Percentiles rank a stretch among this genome's conserved stretches.
Conservation (phyloP, 2,888 invertebrate species). For the Embidobia sp. region DNA sequence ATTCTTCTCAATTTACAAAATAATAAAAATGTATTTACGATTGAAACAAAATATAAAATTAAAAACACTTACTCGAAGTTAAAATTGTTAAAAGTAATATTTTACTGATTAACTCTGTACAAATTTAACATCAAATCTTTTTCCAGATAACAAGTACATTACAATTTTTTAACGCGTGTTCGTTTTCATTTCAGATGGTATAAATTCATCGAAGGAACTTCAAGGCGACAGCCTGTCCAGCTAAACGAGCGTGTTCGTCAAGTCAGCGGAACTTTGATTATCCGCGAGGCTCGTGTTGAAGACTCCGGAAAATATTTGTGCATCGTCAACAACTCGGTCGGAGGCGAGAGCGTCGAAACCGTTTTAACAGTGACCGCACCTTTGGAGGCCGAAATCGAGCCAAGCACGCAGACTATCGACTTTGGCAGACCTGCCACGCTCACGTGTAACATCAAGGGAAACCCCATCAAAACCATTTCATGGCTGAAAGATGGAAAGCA, state of each 20-base stretch:
- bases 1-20: too few relatives aligned
- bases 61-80: too few relatives aligned
- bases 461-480: constrained; percentile 94
- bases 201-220: constrained; percentile 94
- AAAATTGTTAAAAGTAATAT: too few relatives aligned
- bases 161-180: too few relatives aligned
- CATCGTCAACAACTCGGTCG: constrained; percentile 96
- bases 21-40: too few relatives aligned
- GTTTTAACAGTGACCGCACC: constrained; percentile 96
- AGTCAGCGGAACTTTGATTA: constrained; percentile 96
- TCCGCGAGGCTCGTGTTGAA: constrained; percentile 93
- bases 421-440: constrained; percentile 96
- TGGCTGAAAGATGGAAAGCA: constrained; percentile 97
- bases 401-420: constrained; percentile 94
- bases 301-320: constrained; percentile 97
- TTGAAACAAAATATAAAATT: too few relatives aligned
- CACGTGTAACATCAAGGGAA: constrained; percentile 94
- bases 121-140: too few relatives aligned
- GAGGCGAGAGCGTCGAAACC: constrained; percentile 95
- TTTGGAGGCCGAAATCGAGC: constrained; percentile 93
- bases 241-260: constrained; percentile 94
- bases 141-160: too few relatives aligned
- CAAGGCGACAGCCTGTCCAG: constrained; percentile 93
- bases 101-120: too few relatives aligned
- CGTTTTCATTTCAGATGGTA: constrained; percentile 93